Evolutionary conservation across 2,113 vertebrate species (phyloP).

Genomic region (Sebastes fasciatus): DNA sequence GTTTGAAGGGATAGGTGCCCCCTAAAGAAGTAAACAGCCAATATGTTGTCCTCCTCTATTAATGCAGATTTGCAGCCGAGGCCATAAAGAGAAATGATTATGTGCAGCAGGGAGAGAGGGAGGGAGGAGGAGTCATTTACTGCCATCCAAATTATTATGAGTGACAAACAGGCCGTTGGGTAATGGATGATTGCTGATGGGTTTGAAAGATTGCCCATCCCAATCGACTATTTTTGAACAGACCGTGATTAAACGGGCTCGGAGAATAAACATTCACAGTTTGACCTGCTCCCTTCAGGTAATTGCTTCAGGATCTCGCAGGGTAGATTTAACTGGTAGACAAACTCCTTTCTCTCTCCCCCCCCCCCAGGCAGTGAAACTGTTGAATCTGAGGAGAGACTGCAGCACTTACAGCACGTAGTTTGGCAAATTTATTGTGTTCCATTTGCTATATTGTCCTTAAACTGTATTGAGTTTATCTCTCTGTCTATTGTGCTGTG

Average conservation of each 20-base stretch:
- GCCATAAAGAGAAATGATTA: conserved; percentile 59
- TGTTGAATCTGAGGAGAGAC: conserved; percentile 44
- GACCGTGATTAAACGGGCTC: conserved; percentile 37
- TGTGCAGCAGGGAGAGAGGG: conserved; percentile 40
- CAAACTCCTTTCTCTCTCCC: conserved; percentile 1
- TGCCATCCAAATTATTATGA: conserved; percentile 62
- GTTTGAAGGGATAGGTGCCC: conserved; percentile 31
- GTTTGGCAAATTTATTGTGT: conserved; percentile 42
- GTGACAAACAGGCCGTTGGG: conserved; percentile 58
- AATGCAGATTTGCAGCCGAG: conserved; percentile 35
- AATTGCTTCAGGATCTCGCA: conserved; percentile 28
- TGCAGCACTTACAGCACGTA: neutral
- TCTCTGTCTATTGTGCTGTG: conserved; percentile 17
- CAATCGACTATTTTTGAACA: conserved; percentile 39
- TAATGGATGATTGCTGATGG: conserved; percentile 51
- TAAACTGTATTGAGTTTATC: conserved; percentile 26
- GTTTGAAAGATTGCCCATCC: conserved; percentile 43
- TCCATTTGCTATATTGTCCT: conserved; percentile 30
- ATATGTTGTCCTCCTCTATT: conserved; percentile 41
- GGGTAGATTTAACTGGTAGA: conserved; percentile 28
- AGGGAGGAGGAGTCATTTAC: conserved; percentile 49
- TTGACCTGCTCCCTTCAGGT: conserved; percentile 40
- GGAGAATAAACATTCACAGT: conserved; percentile 50
- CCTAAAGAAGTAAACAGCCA: conserved; percentile 33
- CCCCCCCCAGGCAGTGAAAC: neutral